Evolutionary conservation across 2,888 invertebrate species (phyloP).

Genomic region (Eupelmus urozonus): DNA sequence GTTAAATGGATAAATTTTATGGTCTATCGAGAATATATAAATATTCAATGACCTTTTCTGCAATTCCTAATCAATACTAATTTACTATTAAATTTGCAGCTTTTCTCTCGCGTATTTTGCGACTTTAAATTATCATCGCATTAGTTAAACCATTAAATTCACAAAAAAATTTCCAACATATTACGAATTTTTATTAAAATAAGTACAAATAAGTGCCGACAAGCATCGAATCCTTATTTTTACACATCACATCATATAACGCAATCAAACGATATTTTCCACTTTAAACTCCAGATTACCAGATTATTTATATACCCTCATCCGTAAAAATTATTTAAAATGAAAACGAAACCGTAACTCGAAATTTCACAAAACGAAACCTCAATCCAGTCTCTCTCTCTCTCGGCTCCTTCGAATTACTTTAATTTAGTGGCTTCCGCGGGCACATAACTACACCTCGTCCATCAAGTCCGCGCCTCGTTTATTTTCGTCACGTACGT

Average conservation of each 20-base stretch:
- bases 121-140: background rate
- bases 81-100: conserved; percentile 3
- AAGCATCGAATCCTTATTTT: too few relatives aligned
- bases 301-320: background rate
- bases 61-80: conserved; percentile 22
- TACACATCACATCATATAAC: too few relatives aligned
- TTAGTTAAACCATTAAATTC: too few relatives aligned
- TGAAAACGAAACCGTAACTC: background rate
- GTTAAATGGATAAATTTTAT: conserved; percentile 13
- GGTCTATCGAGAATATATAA: conserved; percentile 31
- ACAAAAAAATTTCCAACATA: too few relatives aligned
- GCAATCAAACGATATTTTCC: too few relatives aligned
- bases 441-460: conserved; percentile 28
- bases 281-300: too few relatives aligned
- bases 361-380: background rate
- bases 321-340: background rate
- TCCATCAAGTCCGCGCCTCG: conserved; percentile 31
- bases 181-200: too few relatives aligned
- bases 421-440: conserved; percentile 36
- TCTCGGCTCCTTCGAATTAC: background rate
- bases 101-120: too few relatives aligned
- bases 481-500: conserved; percentile 43
- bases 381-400: too few relatives aligned
- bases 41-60: conserved; percentile 22
- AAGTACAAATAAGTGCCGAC: too few relatives aligned